Evolutionary conservation across 2,888 invertebrate species (phyloP).

Genomic region (Buathra laborator): DNA sequence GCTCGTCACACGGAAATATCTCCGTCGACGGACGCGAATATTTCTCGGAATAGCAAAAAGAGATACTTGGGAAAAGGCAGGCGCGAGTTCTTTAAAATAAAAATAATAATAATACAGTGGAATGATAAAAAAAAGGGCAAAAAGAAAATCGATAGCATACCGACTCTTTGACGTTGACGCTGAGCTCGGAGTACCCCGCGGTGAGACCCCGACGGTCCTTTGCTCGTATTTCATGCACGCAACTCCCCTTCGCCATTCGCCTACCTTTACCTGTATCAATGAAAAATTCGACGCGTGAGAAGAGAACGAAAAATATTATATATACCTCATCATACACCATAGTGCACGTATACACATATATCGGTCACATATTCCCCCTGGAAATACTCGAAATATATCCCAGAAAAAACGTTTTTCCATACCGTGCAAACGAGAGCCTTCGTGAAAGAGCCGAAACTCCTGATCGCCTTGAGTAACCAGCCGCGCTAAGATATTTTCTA

Average conservation of each 20-base stretch:
- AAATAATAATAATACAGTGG: not conserved
- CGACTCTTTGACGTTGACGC: slow-evolving; percentile 33
- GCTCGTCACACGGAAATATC: not conserved
- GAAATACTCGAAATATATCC: not conserved
- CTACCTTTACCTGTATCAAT: slow-evolving; percentile 6
- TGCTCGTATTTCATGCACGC: slow-evolving; percentile 50
- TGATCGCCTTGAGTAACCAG: not conserved
- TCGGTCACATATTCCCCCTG: not conserved
- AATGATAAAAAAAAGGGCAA: not conserved
- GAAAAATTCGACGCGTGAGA: slow-evolving; percentile 41
- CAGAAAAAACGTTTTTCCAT: not conserved
- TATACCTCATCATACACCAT: slow-evolving; percentile 2
- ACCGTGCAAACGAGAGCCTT: not conserved
- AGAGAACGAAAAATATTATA: slow-evolving; percentile 26
- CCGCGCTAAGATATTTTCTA: not conserved
- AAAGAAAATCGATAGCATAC: slow-evolving; percentile 38
- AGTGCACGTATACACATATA: not conserved
- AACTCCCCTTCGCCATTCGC: slow-evolving; percentile 7
- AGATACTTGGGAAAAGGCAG: not conserved
- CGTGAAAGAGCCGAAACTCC: not conserved
- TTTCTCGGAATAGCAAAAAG: not conserved
- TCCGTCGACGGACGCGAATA: not conserved
- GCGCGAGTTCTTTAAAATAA: not conserved
- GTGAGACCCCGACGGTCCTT: slow-evolving; percentile 27
- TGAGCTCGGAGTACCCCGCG: slow-evolving; percentile 22